Conservation (phyloP, 2,113 vertebrate species). For the Strix uralensis region DNA sequence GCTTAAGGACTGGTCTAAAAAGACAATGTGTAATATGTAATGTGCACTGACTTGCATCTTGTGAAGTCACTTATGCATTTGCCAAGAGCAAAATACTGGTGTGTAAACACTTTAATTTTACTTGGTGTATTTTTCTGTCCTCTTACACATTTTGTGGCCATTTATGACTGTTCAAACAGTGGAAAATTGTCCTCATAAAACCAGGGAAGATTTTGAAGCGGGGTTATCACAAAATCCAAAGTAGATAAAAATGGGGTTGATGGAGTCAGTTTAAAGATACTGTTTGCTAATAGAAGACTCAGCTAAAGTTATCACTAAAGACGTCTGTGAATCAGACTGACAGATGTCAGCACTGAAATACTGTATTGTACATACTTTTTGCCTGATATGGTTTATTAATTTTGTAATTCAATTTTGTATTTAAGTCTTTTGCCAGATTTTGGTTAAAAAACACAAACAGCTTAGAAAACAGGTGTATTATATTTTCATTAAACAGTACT, state of each 20-base stretch:
- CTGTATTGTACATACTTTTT: background rate
- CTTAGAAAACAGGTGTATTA: background rate
- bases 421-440: background rate
- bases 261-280: background rate
- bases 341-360: background rate
- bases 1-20: conserved; percentile 28
- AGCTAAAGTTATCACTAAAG: background rate
- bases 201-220: background rate
- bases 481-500: background rate
- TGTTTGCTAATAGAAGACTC: background rate
- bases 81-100: conserved; percentile 39
- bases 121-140: background rate
- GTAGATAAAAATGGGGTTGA: background rate
- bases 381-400: background rate
- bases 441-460: background rate
- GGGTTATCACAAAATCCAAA: background rate
- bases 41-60: conserved; percentile 47
- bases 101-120: conserved; percentile 30
- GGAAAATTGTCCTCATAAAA: conserved; percentile 6
- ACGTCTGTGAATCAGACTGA: background rate
- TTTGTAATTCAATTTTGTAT: background rate
- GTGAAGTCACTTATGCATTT: conserved; percentile 34
- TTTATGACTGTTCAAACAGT: conserved; percentile 4
- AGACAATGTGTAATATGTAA: conserved; percentile 33
- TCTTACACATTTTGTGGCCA: background rate